phyloP scores from a whole-genome alignment of 2,113 vertebrate species.

The Piaya cayana region DNA sequence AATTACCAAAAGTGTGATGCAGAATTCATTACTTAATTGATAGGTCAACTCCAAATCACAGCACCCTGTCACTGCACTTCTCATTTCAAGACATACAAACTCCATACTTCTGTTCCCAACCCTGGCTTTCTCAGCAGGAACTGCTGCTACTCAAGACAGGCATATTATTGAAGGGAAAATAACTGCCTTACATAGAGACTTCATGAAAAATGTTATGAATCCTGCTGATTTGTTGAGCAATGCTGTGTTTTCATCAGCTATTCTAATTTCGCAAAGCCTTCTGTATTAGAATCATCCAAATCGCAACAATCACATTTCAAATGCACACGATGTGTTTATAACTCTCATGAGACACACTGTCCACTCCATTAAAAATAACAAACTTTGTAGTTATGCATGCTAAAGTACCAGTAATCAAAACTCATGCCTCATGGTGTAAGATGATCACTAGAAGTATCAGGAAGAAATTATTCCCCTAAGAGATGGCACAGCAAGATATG shows the following conservation, averaged over 20 bases:
- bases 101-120: not conserved
- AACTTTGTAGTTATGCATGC: constrained; percentile 22
- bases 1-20: not conserved
- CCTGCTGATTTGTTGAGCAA: constrained; percentile 29
- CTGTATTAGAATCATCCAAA: not conserved
- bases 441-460: constrained; percentile 44
- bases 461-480: constrained; percentile 43
- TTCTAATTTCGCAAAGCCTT: constrained; percentile 28
- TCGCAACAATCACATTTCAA: not conserved
- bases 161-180: not conserved
- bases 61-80: not conserved
- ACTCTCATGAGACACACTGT: not conserved
- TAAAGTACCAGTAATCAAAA: constrained; percentile 51
- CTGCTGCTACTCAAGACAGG: not conserved
- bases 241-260: constrained; percentile 31
- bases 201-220: not conserved
- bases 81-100: not conserved
- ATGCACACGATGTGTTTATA: not conserved
- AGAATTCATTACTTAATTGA: not conserved
- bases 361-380: constrained; percentile 60
- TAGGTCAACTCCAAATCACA: not conserved
- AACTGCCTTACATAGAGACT: not conserved
- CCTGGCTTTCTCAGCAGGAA: not conserved
- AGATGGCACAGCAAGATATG: not conserved
- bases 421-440: constrained; percentile 46